phyloP scores from a whole-genome alignment of 2,113 vertebrate genomes.

The Crotalus horridus region DNA sequence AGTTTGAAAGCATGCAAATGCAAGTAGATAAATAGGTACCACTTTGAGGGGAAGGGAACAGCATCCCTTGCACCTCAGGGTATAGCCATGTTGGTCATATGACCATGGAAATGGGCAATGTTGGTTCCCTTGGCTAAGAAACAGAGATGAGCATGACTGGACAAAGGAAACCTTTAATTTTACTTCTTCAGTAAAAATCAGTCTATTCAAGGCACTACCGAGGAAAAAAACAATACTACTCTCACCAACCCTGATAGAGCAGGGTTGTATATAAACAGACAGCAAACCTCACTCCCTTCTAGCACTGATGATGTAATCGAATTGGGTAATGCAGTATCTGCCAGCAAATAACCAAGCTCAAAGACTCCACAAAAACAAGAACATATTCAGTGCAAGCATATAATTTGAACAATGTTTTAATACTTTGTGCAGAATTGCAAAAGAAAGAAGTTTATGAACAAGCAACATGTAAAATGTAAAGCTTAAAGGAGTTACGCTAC shows the following conservation, averaged over 20 bases:
- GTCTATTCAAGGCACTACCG: neutral
- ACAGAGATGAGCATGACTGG: neutral
- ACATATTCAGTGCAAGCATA: neutral
- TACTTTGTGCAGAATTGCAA: neutral
- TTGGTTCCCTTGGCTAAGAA: neutral
- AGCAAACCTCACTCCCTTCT: neutral
- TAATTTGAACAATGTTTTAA: neutral
- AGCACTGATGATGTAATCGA: neutral
- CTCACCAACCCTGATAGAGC: neutral
- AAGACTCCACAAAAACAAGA: neutral
- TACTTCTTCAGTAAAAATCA: neutral
- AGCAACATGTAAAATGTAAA: neutral
- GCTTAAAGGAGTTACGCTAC: neutral
- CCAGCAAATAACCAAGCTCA: neutral
- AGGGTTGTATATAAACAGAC: neutral
- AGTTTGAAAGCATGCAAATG: neutral
- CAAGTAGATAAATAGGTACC: neutral
- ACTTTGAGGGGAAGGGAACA: neutral
- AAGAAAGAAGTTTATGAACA: slow-evolving; percentile 19
- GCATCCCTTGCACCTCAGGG: neutral
- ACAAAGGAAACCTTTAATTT: neutral
- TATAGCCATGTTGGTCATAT: neutral
- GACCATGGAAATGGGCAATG: neutral
- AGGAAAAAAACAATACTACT: neutral
- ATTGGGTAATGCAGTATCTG: neutral